phyloP scores from a whole-genome alignment of 2,888 invertebrate species.

The Campopleginae sp. region DNA sequence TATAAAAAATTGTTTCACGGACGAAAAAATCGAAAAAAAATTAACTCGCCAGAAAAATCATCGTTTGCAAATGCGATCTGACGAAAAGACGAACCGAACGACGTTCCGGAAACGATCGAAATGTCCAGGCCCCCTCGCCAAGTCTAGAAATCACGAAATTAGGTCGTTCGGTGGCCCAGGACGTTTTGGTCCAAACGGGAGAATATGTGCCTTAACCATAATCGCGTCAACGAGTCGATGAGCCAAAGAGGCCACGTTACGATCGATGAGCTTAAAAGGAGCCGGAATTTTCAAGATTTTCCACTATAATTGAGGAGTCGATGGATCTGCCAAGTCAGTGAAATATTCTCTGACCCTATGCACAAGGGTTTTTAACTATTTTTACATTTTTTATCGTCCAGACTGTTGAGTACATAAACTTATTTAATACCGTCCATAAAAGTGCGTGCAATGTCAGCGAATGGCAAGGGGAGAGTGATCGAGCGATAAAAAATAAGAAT shows the following conservation, averaged over 20 bases:
- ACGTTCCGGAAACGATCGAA: too few species aligned
- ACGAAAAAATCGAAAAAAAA: too few species aligned
- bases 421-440: constrained; percentile 47
- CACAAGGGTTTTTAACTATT: not conserved
- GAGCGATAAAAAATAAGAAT: constrained; percentile 32
- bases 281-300: not conserved
- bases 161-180: too few species aligned
- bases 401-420: constrained; percentile 16
- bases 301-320: constrained; percentile 5
- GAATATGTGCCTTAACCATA: not conserved
- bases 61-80: too few species aligned
- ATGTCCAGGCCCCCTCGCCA: too few species aligned
- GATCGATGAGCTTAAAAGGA: not conserved
- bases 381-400: not conserved
- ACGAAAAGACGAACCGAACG: too few species aligned
- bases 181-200: not conserved
- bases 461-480: constrained; percentile 19
- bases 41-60: too few species aligned
- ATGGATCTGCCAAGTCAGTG: not conserved
- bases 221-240: not conserved
- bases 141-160: too few species aligned
- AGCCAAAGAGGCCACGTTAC: not conserved
- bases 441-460: constrained; percentile 10
- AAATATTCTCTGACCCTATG: constrained; percentile 1
- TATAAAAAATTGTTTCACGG: too few species aligned